Conservation (phyloP, 2,113 vertebrate species). For the Asarcornis scutulata region DNA sequence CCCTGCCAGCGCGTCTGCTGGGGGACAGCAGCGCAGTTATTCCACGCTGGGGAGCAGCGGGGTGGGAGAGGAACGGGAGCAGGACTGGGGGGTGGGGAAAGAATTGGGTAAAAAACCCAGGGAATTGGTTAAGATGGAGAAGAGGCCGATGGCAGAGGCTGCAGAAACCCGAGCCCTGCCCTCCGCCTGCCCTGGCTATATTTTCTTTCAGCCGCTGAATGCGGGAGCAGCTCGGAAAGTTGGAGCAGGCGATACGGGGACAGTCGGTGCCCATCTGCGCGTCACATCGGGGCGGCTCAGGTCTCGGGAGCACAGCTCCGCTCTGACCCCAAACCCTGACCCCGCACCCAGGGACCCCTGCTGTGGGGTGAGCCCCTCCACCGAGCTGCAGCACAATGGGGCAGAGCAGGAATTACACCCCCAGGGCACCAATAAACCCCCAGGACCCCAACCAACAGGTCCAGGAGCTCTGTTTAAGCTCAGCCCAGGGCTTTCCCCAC, state of each 20-base stretch:
- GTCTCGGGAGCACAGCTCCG: background rate
- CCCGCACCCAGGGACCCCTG: background rate
- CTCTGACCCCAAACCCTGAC: background rate
- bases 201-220: constrained; percentile 36
- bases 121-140: background rate
- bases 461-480: background rate
- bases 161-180: constrained; percentile 14
- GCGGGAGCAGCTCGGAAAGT: background rate
- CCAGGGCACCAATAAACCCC: background rate
- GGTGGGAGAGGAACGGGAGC: background rate
- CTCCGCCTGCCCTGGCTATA: constrained; percentile 21
- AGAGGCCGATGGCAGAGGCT: background rate
- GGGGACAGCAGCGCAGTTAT: constrained; percentile 59
- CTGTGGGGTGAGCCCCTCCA: background rate
- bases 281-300: constrained; percentile 23
- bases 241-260: constrained; percentile 35
- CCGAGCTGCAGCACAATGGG: background rate
- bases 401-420: accelerated
- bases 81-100: background rate
- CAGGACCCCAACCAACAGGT: background rate
- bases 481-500: background rate
- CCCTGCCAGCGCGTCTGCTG: constrained; percentile 71
- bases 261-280: constrained; percentile 34
- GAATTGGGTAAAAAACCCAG: background rate
- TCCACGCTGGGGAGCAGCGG: background rate